Evolutionary conservation across 2,888 invertebrate species (phyloP).

Genomic region (Oligia strigilis): DNA sequence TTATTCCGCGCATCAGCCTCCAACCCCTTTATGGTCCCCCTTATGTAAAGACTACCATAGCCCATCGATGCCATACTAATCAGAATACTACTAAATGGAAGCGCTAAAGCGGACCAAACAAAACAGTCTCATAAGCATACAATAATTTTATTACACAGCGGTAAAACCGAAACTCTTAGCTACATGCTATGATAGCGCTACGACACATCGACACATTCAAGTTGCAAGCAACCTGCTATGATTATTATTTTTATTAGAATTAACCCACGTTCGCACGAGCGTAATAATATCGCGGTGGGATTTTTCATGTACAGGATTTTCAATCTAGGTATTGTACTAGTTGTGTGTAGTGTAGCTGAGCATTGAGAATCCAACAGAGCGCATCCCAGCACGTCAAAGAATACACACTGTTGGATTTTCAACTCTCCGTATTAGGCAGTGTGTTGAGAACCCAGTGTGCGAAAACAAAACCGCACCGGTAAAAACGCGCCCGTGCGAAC

Average conservation of each 20-base stretch:
- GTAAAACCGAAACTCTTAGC: constrained; percentile 1
- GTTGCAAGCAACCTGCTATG: not conserved
- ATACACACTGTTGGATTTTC: not conserved
- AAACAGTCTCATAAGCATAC: constrained; percentile 2
- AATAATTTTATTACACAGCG: not conserved
- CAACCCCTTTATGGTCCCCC: not conserved
- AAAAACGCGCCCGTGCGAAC: not conserved
- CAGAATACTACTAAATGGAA: constrained; percentile 22
- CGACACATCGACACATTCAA: not conserved
- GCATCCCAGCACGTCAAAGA: not conserved
- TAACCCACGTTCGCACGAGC: not conserved
- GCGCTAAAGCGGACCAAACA: constrained; percentile 19
- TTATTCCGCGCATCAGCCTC: not conserved
- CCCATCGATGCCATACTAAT: not conserved
- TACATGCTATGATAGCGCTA: not conserved
- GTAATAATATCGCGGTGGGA: not conserved
- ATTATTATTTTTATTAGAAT: not conserved
- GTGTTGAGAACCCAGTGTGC: too few species aligned
- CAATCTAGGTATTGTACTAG: not conserved
- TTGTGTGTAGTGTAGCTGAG: not conserved
- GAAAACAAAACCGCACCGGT: not conserved
- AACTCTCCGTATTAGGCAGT: not conserved
- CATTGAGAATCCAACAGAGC: not conserved
- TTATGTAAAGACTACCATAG: not conserved
- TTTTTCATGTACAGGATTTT: not conserved